Evolutionary conservation across 2,888 invertebrate genomes (phyloP).

Genomic region (Hypomecis punctinalis): DNA sequence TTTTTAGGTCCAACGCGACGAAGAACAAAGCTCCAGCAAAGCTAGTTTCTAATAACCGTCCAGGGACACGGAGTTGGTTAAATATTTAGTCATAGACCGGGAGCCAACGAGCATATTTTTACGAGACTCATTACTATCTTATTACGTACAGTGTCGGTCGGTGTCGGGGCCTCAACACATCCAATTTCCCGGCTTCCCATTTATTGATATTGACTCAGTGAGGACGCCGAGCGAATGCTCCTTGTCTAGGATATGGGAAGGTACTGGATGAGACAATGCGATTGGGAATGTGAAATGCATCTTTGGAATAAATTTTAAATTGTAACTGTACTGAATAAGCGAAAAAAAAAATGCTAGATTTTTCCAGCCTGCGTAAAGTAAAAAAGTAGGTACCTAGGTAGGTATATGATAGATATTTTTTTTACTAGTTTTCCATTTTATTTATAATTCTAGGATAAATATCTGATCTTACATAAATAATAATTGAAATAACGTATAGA

Average conservation of each 20-base stretch:
- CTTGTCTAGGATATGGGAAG: conserved; percentile 51
- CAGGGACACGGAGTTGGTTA: conserved; percentile 57
- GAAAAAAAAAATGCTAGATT: too few species aligned
- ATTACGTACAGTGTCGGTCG: conserved; percentile 76
- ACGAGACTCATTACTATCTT: conserved; percentile 83
- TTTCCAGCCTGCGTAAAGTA: too few species aligned
- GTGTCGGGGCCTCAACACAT: conserved; percentile 72
- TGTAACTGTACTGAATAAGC: too few species aligned
- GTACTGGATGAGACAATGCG: conserved; percentile 57
- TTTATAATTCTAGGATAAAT: too few species aligned
- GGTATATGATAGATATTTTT: too few species aligned
- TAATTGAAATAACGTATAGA: too few species aligned
- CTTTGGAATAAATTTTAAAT: too few species aligned
- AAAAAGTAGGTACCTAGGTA: too few species aligned
- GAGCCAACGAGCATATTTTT: conserved; percentile 79
- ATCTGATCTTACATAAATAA: too few species aligned
- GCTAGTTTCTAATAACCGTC: conserved; percentile 25
- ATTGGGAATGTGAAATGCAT: background rate
- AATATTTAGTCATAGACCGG: conserved; percentile 79
- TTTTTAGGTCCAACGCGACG: conserved; percentile 3
- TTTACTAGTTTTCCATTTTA: too few species aligned
- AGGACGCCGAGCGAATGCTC: conserved; percentile 76
- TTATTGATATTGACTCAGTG: conserved; percentile 84
- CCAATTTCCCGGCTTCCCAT: conserved; percentile 84
- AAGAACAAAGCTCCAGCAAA: conserved; percentile 23